Conservation (phyloP, 2,113 vertebrate genomes). For the Actenoides lindsayi region DNA sequence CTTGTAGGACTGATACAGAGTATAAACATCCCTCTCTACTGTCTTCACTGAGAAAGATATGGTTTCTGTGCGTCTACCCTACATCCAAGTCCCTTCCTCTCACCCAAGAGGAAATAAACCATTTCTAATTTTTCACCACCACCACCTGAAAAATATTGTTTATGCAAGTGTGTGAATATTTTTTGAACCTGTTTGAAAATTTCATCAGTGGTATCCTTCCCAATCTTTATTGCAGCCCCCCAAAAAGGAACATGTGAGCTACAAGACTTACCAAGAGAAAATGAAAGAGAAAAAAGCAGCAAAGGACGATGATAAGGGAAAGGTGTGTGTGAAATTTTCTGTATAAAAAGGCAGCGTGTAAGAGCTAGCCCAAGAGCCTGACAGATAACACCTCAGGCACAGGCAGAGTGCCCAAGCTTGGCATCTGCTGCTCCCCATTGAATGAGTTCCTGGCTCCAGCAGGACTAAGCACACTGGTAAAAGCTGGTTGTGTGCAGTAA, state of each 20-base stretch:
- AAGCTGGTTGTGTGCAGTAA: background rate
- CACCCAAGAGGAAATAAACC: background rate
- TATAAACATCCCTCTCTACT: background rate
- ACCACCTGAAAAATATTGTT: background rate
- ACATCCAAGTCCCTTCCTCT: background rate
- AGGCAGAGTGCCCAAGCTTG: background rate
- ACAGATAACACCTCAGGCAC: background rate
- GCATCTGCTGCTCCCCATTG: background rate
- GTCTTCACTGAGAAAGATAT: background rate
- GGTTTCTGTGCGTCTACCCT: fast-evolving
- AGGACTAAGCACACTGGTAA: background rate
- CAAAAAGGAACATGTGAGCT: constrained; percentile 87
- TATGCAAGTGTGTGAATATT: background rate
- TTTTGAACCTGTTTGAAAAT: background rate
- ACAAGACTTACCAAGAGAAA: constrained; percentile 87
- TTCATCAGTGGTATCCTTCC: background rate
- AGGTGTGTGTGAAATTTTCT: constrained; percentile 72
- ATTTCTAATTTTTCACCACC: background rate
- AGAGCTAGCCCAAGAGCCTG: background rate
- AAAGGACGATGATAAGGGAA: constrained; percentile 71
- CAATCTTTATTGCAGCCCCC: constrained; percentile 80
- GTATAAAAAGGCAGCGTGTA: background rate
- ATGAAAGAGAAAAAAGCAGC: constrained; percentile 82
- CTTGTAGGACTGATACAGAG: background rate
- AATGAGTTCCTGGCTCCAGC: background rate